phyloP scores from a whole-genome alignment of 2,797 vertebrate species.

The Paramormyrops hopkinsi region DNA sequence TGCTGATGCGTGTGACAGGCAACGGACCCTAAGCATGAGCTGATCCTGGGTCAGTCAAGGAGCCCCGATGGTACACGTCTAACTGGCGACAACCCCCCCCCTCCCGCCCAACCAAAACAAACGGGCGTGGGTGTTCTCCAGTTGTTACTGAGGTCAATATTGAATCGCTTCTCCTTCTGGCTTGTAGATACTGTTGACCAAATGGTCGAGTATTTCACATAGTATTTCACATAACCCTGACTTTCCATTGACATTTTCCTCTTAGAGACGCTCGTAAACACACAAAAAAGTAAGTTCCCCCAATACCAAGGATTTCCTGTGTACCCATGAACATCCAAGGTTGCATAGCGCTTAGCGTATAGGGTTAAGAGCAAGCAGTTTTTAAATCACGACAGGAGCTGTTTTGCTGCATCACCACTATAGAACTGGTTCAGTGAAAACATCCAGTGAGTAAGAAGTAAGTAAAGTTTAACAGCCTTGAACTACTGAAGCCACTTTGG shows the following conservation, averaged over 20 bases:
- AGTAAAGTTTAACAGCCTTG: background rate
- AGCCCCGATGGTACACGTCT: constrained; percentile 51
- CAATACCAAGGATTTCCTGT: background rate
- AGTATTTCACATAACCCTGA: background rate
- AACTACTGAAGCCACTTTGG: background rate
- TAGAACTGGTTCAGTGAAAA: background rate
- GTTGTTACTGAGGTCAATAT: constrained; percentile 28
- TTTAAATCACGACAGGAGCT: background rate
- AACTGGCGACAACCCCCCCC: constrained; percentile 45
- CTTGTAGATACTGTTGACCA: background rate
- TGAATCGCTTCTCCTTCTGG: background rate
- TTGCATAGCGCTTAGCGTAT: background rate
- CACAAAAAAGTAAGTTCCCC: background rate
- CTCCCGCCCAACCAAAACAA: constrained; percentile 30
- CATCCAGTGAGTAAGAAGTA: background rate
- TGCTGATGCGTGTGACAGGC: constrained; percentile 43
- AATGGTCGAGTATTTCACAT: background rate
- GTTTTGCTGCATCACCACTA: background rate
- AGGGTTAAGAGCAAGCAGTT: background rate
- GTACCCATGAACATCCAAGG: background rate
- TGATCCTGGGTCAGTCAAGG: constrained; percentile 55
- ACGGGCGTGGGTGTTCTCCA: constrained; percentile 39
- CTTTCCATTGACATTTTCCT: background rate
- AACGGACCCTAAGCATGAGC: constrained; percentile 56
- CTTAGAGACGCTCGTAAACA: background rate